Evolutionary conservation across 2,113 vertebrate genomes (phyloP).

Genomic region (Theropithecus gelada): DNA sequence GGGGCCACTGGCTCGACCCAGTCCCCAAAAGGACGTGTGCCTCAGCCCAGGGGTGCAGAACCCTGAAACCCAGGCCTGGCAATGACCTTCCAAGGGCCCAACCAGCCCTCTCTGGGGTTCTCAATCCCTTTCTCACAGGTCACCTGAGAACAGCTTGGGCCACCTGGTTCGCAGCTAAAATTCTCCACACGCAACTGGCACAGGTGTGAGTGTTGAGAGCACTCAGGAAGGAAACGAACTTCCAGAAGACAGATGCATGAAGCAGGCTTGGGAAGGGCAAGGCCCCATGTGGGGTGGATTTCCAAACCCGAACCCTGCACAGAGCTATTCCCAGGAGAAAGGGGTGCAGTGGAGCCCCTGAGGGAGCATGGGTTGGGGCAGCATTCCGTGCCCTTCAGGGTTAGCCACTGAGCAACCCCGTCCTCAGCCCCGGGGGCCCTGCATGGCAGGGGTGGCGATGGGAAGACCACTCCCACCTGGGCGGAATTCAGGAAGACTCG

Average conservation of each 20-base stretch:
- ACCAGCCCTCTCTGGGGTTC: neutral
- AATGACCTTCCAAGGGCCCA: neutral
- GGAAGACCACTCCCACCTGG: neutral
- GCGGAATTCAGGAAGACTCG: no score
- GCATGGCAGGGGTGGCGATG: fast-evolving
- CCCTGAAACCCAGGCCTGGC: neutral
- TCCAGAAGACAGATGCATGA: neutral
- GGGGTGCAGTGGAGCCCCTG: no score
- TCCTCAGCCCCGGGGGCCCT: no score
- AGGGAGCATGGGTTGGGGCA: fast-evolving
- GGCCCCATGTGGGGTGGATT: fast-evolving
- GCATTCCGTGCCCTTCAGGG: fast-evolving
- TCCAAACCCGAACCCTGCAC: neutral
- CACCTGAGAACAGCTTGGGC: neutral
- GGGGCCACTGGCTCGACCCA: neutral
- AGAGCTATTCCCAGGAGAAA: neutral
- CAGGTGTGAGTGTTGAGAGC: neutral
- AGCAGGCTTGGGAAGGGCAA: neutral
- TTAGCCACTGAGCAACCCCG: neutral
- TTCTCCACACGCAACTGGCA: neutral
- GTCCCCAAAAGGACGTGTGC: neutral
- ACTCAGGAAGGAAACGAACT: neutral
- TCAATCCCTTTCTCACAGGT: neutral
- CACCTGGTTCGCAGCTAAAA: neutral
- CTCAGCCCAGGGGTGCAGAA: no score